These are phyloP conservation scores for Drosophila insularis DNA, from an alignment of 1,140 invertebrate species.

Conservation along the genomic window DNA sequence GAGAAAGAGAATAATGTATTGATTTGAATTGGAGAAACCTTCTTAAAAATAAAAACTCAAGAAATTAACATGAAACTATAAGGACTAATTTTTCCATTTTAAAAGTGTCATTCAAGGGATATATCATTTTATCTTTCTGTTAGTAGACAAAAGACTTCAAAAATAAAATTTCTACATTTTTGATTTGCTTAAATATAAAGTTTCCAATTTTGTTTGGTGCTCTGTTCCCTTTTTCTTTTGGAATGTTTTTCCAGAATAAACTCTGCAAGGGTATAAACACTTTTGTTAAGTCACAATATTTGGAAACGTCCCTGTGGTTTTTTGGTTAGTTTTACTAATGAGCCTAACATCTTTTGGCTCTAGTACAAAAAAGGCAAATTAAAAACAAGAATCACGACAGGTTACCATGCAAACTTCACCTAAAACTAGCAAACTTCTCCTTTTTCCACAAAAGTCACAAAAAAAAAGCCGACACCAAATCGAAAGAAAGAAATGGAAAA, in stretches of 20 bases:
- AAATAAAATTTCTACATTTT: too few relatives aligned
- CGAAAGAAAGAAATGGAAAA: slow-evolving; percentile 45
- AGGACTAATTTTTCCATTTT: too few relatives aligned
- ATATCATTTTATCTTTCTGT: too few relatives aligned
- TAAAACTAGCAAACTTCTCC: slow-evolving; percentile 28
- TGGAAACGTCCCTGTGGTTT: neutral
- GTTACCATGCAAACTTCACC: slow-evolving; percentile 73
- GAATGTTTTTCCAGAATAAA: too few relatives aligned
- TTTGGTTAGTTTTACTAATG: slow-evolving; percentile 9
- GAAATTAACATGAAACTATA: too few relatives aligned
- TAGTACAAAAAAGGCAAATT: slow-evolving; percentile 63
- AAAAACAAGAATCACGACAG: slow-evolving; percentile 80
- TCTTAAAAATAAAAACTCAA: too few relatives aligned
- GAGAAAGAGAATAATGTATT: neutral
- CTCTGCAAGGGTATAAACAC: neutral
- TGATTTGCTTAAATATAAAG: too few relatives aligned
- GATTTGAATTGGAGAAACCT: neutral
- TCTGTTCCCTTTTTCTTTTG: too few relatives aligned
- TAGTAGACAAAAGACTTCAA: too few relatives aligned
- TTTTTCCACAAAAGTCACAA: slow-evolving; percentile 41
- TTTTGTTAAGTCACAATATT: neutral
- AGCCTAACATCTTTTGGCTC: slow-evolving; percentile 25
- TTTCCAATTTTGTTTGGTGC: too few relatives aligned
- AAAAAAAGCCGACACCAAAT: slow-evolving; percentile 64
- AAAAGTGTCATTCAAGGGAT: too few relatives aligned